Base-by-base conservation (phyloP, 2,113 vertebrate genomes). In the Casuarius casuarius region DNA sequence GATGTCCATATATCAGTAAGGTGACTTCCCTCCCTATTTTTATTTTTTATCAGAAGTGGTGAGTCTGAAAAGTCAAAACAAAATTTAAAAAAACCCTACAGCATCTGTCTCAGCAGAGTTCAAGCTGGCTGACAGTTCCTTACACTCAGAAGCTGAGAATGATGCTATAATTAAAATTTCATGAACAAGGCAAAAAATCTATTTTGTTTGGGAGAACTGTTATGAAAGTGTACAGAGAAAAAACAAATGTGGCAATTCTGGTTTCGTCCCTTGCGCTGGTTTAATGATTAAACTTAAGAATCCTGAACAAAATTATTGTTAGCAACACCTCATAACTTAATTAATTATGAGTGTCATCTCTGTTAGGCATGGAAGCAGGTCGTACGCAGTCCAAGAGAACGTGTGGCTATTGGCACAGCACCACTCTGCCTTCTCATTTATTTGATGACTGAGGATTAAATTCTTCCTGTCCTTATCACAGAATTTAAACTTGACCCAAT, bases 61-160 rank as follows among this genome's bases (percentile, higher is more conserved):
- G 81, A 94, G 67, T 83, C 77, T 97, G 72, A 92, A 91, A 95
- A 97, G 90, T 88, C 94, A 88, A 97, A 96, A 94, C 71, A 94
- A 96, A 92, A 92, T 73, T 58, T 0, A 18, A 59, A 94, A 26
- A 31, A 92, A 93, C 49, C 71, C 84, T 92, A 87, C 89, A 96
- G 92, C 96, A 97, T 97, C 97, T 97, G 93, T 93, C 95, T 96
- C 88, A 71, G 93, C 46, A 96, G 92, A 97, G 94, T 95, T 97
- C 96, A 95, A 96, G 89, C 91, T 97, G 95, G 94, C 82, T 97
- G 96, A 97, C 96, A 97, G 93, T 90, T 95, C 84, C 86, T 93
- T 93, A 89, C 73, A 68, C 87, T 92, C 85, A 96, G 90, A 96
- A 95, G 87, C 87, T 78, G 91, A 94, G 91, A 97, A 89, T 92